Evolutionary conservation across 2,113 vertebrate species (phyloP).

Genomic region (Casuarius casuarius): DNA sequence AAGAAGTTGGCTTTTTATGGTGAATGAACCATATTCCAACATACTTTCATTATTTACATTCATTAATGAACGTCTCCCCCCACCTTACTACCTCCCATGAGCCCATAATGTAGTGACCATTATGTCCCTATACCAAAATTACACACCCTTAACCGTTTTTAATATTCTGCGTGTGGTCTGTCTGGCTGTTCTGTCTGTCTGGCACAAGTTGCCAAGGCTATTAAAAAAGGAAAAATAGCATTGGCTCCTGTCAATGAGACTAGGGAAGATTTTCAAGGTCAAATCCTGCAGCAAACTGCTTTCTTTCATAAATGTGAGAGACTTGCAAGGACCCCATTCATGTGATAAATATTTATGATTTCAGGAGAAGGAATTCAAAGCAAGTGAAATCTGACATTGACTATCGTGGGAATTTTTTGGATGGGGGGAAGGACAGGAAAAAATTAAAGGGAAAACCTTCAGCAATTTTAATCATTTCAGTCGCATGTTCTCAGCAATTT

Average conservation of each 20-base stretch:
- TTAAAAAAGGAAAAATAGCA: slow-evolving; percentile 56
- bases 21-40: slow-evolving; percentile 24
- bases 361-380: slow-evolving; percentile 43
- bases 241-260: slow-evolving; percentile 52
- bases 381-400: slow-evolving; percentile 46
- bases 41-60: slow-evolving; percentile 34
- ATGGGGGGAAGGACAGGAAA: not conserved
- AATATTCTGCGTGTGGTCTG: slow-evolving; percentile 55
- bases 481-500: slow-evolving; percentile 72
- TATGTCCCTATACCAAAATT: slow-evolving; percentile 8
- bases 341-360: slow-evolving; percentile 70
- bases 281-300: slow-evolving; percentile 59
- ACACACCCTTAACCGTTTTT: slow-evolving; percentile 37
- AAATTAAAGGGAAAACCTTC: slow-evolving; percentile 47
- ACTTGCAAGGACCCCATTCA: slow-evolving; percentile 51
- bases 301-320: slow-evolving; percentile 60
- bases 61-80: slow-evolving; percentile 1
- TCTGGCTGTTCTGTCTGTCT: slow-evolving; percentile 55
- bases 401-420: slow-evolving; percentile 44
- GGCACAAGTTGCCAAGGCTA: slow-evolving; percentile 39
- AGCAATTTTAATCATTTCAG: slow-evolving; percentile 65
- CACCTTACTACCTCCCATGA: not conserved
- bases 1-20: slow-evolving; percentile 34
- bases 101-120: not conserved
- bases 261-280: slow-evolving; percentile 63